Evolutionary conservation across 2,113 vertebrate genomes (phyloP), one percentile per base, ranked within the genome.

Genomic region (Butorides virescens): DNA sequence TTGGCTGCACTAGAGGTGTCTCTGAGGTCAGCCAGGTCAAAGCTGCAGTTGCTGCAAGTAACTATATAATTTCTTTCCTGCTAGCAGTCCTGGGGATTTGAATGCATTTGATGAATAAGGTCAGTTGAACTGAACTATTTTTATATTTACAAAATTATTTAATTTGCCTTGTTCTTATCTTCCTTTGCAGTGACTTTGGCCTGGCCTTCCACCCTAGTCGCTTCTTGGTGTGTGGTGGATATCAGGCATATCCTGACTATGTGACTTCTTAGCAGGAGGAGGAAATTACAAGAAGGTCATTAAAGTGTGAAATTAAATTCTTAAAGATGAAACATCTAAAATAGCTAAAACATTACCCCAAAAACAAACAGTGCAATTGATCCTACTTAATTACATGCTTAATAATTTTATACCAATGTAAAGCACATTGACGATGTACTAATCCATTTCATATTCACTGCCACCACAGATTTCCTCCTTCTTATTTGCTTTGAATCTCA

Each of bases 401-500:
- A 97, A 95, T 86, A 94, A 92, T 94, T 98, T 97, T 93, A 92
- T 95, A 93, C 53, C 83, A 92, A 56, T 94, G 68, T 72, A 88
- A 97, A 96, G 50, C 26, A 93, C 92, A 91, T 89, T 94, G 95
- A 95, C 56, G 58, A 93, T 63, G 65, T 89, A 85, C 86, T 97
- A 94, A 96, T 97, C 92, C 77, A 93, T 98, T 97, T 97, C 73
- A 97, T 94, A 94, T 97, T 95, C 95, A 50, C 62, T 95, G 74
- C 84, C 50, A 94, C 77, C 89, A 75, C 83, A 96, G 95, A 95
- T 97, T 93, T 96, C 81, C 94, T 97, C 80, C 76, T 95, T 78
- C 92, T 97, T 98, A 90, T 98, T 97, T 95, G 95, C 84, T 95
- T 97, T 97, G 93, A 95, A 97, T 98, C 98, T 98, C 95, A 97